A percentile compares a stretch with the other conserved stretches of the same genome.
Evolutionary conservation across 2,797 vertebrate species (phyloP).

Genomic region (Salarias fasciatus): DNA sequence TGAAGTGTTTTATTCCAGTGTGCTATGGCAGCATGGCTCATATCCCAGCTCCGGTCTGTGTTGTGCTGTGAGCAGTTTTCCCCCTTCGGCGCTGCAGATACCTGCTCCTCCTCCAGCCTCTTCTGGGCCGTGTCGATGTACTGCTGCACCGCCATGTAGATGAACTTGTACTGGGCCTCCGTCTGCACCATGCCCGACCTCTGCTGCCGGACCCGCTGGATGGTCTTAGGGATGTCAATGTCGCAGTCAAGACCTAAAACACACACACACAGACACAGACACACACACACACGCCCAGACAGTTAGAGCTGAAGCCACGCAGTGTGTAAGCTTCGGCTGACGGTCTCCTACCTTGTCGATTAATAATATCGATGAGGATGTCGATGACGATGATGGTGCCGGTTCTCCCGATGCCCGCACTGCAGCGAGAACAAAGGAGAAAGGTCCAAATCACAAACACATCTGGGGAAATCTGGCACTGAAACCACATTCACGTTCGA

Average conservation of each 20-base stretch:
- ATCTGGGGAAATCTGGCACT: neutral
- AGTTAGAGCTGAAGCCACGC: no score
- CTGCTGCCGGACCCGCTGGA: slow-evolving; percentile 89
- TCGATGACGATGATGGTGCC: slow-evolving; percentile 90
- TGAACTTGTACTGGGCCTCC: slow-evolving; percentile 91
- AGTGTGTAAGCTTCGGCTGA: neutral
- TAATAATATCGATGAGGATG: slow-evolving; percentile 88
- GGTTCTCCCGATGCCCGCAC: slow-evolving; percentile 88
- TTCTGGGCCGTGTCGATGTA: slow-evolving; percentile 88
- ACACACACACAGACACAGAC: no score
- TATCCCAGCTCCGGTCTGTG: no score
- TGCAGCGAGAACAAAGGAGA: slow-evolving; percentile 50
- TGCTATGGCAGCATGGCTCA: no score
- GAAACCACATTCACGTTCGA: no score
- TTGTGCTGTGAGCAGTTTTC: no score
- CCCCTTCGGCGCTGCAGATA: no score
- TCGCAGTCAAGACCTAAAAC: slow-evolving; percentile 86
- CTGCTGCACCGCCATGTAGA: slow-evolving; percentile 89
- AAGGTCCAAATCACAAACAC: slow-evolving; percentile 9
- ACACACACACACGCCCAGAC: no score
- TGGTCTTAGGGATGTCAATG: slow-evolving; percentile 89
- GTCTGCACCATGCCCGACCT: slow-evolving; percentile 92
- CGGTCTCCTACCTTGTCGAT: slow-evolving; percentile 82
- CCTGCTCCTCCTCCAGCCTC: slow-evolving; percentile 88
- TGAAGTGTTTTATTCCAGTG: no score